A percentile compares a stretch with the other conserved stretches of the same genome.
These are phyloP conservation scores for Pangasius djambal DNA, from an alignment of 2,797 vertebrate genomes.

Conservation along the genomic window DNA sequence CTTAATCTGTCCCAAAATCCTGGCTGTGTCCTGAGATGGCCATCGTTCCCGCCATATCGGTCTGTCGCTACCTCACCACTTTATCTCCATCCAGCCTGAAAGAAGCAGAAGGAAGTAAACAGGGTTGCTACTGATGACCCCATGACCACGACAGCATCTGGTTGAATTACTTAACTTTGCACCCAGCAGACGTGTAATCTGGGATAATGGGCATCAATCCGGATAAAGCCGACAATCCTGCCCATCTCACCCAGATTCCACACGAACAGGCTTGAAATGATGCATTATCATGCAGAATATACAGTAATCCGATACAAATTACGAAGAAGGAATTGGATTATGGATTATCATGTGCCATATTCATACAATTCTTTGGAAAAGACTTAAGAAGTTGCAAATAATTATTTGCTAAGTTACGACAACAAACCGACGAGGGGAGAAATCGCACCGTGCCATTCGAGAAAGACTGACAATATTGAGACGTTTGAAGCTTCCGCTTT, in stretches of 20 bases:
- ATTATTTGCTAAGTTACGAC: constrained; percentile 56
- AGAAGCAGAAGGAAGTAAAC: constrained; percentile 26
- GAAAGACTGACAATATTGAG: constrained; percentile 60
- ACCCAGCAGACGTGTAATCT: constrained; percentile 80
- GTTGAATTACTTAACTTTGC: constrained; percentile 81
- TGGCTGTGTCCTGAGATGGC: constrained; percentile 46
- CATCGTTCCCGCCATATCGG: constrained; percentile 27
- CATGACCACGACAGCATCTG: constrained; percentile 78
- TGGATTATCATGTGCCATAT: constrained; percentile 62
- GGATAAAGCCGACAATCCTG: constrained; percentile 73
- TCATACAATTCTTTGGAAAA: constrained; percentile 46
- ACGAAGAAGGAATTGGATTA: constrained; percentile 61
- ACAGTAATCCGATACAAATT: constrained; percentile 28
- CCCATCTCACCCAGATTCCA: constrained; percentile 72
- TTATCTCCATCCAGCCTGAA: constrained; percentile 9
- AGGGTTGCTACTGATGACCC: constrained; percentile 73
- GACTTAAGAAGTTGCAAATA: constrained; percentile 62
- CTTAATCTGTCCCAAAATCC: constrained; percentile 71
- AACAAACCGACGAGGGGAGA: constrained; percentile 42
- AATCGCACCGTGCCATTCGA: constrained; percentile 59
- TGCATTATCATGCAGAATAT: not conserved
- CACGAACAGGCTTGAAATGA: constrained; percentile 50
- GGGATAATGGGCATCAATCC: constrained; percentile 83
- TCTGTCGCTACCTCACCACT: constrained; percentile 10
- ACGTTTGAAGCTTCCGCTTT: constrained; percentile 60